Evolutionary conservation across 2,797 vertebrate species (phyloP).

Genomic region (Notolabrus celidotus): DNA sequence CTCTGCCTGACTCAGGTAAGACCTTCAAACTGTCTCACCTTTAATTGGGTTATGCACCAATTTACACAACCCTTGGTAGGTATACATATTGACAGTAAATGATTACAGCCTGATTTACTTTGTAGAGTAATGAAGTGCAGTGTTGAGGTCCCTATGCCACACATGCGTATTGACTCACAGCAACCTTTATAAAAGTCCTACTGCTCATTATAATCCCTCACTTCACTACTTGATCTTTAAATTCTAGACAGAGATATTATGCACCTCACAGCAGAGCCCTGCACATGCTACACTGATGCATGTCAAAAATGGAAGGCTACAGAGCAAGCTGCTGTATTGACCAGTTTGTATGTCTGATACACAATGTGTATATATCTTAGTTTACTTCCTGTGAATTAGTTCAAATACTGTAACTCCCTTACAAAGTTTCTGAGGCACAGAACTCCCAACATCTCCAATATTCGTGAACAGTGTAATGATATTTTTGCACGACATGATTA

Average conservation of each 20-base stretch:
- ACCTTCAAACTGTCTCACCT: background rate
- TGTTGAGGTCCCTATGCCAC: no score
- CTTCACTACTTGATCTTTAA: no score
- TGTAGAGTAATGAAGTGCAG: no score
- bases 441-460: background rate
- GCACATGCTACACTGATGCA: no score
- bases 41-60: no score
- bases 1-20: background rate
- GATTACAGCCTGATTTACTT: background rate
- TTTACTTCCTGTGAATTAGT: background rate
- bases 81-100: background rate
- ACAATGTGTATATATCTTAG: background rate
- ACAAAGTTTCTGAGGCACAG: background rate
- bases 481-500: conserved; percentile 34
- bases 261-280: no score
- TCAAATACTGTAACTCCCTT: background rate
- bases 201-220: no score
- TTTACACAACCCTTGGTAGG: no score
- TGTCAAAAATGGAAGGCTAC: no score
- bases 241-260: no score
- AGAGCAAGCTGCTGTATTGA: background rate
- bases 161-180: no score
- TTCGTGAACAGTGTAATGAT: conserved; percentile 8
- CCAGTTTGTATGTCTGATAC: background rate
- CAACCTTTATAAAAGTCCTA: no score